Percentiles rank a stretch among this genome's conserved stretches.
Evolutionary conservation across 2,888 invertebrate genomes (phyloP).

Genomic region (Odontocerum albicorne): DNA sequence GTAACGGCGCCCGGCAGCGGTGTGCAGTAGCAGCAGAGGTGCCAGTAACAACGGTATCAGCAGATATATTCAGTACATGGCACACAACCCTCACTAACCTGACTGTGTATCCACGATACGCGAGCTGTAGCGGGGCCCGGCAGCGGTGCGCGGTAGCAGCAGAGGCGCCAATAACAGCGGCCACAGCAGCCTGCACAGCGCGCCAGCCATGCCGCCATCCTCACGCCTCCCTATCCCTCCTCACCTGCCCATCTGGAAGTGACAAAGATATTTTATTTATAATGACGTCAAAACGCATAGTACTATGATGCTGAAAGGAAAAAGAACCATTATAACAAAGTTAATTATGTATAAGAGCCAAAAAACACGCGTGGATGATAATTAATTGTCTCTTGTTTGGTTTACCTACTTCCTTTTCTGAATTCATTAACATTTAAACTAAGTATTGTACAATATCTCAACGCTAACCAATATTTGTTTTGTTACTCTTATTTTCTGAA

Average conservation of each 20-base stretch:
- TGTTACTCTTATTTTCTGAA: too few species aligned
- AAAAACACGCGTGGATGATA: too few species aligned
- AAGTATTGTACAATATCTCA: too few species aligned
- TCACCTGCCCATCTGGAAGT: conserved; percentile 32
- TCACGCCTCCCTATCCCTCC: conserved; percentile 31
- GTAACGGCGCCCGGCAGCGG: conserved; percentile 65
- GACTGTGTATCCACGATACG: conserved; percentile 79
- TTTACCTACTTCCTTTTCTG: too few species aligned
- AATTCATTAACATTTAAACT: too few species aligned
- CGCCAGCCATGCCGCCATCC: conserved; percentile 36
- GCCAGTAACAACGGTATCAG: conserved; percentile 43
- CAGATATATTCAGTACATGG: too few species aligned
- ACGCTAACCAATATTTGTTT: too few species aligned
- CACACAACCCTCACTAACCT: too few species aligned
- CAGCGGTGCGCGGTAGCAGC: conserved; percentile 40
- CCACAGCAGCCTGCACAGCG: conserved; percentile 32
- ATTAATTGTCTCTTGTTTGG: too few species aligned
- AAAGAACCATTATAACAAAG: too few species aligned
- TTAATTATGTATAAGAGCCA: too few species aligned
- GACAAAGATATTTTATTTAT: background rate
- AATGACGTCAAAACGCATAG: background rate
- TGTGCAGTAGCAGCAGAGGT: conserved; percentile 27
- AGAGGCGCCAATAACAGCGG: conserved; percentile 16
- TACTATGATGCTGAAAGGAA: too few species aligned
- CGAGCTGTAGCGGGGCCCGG: conserved; percentile 72